Base-by-base conservation (phyloP, 2,888 invertebrate species). In the Biston betularia region DNA sequence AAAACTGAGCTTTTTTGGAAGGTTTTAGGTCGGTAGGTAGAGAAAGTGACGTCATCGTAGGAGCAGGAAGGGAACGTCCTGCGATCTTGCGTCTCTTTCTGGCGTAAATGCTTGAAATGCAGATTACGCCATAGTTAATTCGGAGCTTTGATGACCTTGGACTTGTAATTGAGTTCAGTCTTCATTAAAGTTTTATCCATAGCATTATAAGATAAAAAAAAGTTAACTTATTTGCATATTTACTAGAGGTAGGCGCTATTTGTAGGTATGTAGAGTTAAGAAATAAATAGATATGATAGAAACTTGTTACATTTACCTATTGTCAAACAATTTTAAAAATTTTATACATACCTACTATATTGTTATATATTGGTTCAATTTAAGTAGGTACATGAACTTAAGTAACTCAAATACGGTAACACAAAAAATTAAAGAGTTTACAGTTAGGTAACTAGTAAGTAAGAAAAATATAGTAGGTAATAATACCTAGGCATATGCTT, bases 41-140 rank as follows among this genome's bases (percentile, higher is more conserved):
- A 66, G 1, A 24, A 24, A 24, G 68, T 90, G 89, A 91, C 89
- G 89, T 89, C 90, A 90, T 68, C 78, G 71, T 76, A 73, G 77
- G 80, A 84, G 78, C 52, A 38, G 38, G 50, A 34, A 35, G 15
- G 53, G 15, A 49, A 14, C 81, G 83, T 84, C 81, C 78, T 73
- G 69, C 67, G 70, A 70, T 70, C 74, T 78, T 79, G 78, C 78
- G 72, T 90, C 89, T 84, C 85, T 64, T 75, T 89, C 86, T 64
- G 80, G 74, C 85, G 73, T 72, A 58, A 72, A 69, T 68, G 71
- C 71, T 72, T 73, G 68, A 68, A 70, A 64, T 33, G 12, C 54
- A 54, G 42, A 33, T 54, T 54, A 54, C 42, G 24, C 24, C 42
- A 54, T 24, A 54, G 54, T 54, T 12, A n/a, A 10, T 42, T 12